These are phyloP conservation scores for Cryptocephalus moraei DNA, from an alignment of 2,888 invertebrate genomes.

Conservation along the genomic window DNA sequence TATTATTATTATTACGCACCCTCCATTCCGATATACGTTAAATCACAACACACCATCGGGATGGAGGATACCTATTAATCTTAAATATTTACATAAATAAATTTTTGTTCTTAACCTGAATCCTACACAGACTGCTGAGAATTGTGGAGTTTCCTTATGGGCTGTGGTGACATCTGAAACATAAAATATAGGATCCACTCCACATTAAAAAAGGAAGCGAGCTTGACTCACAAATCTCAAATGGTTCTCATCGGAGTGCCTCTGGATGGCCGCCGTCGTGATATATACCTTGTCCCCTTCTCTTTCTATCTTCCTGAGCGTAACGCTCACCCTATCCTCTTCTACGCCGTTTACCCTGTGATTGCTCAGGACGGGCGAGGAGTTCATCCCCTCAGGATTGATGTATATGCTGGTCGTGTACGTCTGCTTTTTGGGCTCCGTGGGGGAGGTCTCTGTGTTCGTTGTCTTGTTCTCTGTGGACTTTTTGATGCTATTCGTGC, in stretches of 20 bases:
- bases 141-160: constrained; percentile 27
- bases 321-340: constrained; percentile 23
- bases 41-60: no score
- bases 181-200: not conserved
- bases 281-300: constrained; percentile 27
- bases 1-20: no score
- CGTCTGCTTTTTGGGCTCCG: constrained; percentile 22
- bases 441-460: constrained; percentile 2
- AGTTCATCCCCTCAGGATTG: constrained; percentile 25
- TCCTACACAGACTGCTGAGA: constrained; percentile 23
- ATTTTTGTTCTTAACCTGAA: not conserved
- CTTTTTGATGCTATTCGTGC: constrained; percentile 19
- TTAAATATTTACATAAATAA: constrained; percentile 10
- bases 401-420: constrained; percentile 38
- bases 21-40: no score
- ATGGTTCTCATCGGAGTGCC: constrained; percentile 27
- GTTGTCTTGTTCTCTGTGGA: constrained; percentile 14
- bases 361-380: constrained; percentile 27
- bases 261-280: constrained; percentile 31
- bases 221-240: no score
- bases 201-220: not conserved
- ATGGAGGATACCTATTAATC: no score
- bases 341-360: constrained; percentile 25
- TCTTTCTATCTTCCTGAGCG: constrained; percentile 14
- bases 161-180: constrained; percentile 32